These are phyloP conservation scores for Lagocephalus sceleratus DNA, from an alignment of 2,797 vertebrate species.

Conservation along the genomic window DNA sequence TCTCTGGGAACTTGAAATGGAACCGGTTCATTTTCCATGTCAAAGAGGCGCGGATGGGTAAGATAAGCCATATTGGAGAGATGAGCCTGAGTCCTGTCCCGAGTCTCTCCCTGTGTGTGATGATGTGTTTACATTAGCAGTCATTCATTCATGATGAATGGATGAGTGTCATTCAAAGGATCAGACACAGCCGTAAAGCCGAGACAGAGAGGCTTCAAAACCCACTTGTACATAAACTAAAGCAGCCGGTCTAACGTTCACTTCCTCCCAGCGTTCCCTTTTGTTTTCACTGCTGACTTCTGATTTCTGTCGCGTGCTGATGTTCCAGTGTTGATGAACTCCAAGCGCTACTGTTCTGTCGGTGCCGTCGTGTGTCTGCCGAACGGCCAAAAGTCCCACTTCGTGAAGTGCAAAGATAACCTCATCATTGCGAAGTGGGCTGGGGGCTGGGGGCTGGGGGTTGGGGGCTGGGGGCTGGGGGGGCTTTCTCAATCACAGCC, in stretches of 20 bases:
- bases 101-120: conserved; percentile 17
- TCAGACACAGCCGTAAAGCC: not conserved
- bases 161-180: conserved; percentile 6
- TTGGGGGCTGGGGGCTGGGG: too few species aligned
- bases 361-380: too few species aligned
- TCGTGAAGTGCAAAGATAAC: too few species aligned
- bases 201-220: conserved; percentile 1
- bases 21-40: too few species aligned
- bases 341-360: conserved; percentile 4
- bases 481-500: not conserved
- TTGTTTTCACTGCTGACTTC: conserved; percentile 1
- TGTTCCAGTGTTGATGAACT: conserved; percentile 8
- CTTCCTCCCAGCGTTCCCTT: not conserved
- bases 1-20: too few species aligned
- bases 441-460: too few species aligned
- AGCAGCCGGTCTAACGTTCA: not conserved
- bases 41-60: too few species aligned
- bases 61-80: conserved; percentile 47
- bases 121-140: conserved; percentile 4
- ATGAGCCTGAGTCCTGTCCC: conserved; percentile 13
- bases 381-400: too few species aligned
- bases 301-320: too few species aligned
- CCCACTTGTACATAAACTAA: conserved; percentile 6
- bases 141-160: conserved; percentile 3
- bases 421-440: too few species aligned